Evolutionary conservation across 2,888 invertebrate species (phyloP), one percentile per base, ranked within the genome.

Genomic region (Limnephilus auricula): DNA sequence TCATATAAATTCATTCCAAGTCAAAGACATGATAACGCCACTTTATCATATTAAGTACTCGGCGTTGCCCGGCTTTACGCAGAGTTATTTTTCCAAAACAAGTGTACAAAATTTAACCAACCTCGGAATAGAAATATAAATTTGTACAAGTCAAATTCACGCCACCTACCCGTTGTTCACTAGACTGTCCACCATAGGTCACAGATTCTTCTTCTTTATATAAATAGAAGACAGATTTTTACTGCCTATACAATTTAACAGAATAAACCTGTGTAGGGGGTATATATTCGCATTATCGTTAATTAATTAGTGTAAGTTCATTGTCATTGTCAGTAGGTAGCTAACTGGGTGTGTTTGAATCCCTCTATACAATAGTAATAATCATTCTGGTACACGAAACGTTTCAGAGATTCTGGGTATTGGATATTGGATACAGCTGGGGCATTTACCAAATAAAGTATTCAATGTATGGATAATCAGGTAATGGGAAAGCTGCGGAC

Each of bases 401-500:
- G 31, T 83, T 45, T 50, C 83, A 90, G 32, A 40, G 34, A n/a
- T 90, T 90, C 90, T 79, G 90, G 79, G 31, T 78, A 85, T 40
- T 30, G 25, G 34, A 37, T 84, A 84, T 34, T n/a, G n/a, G 40
- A n/a, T 30, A 30, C 1, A 45, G 30, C 87, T 30, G 79, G 25
- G 30, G 80, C 15, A 80, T 89, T 89, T 45, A 79, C 80, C 89
- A 37, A 80, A 89, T 37, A 45, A 89, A 31, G 40, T 45, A 30
- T 10, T 31, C 89, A 79, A 10, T 80, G 79, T 88, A 79, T 80
- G 79, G 50, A 78, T 31, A 79, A 83, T 83, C 83, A 65, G 40
- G 80, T 83, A 78, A 65, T 83, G 83, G 89, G 89, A 90, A 84
- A 90, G 65, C 83, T 50, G 89, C 89, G 37, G 65, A 90, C 89